Evolutionary conservation across 2,113 vertebrate genomes (phyloP).

Genomic region (Dipodomys stephensi): DNA sequence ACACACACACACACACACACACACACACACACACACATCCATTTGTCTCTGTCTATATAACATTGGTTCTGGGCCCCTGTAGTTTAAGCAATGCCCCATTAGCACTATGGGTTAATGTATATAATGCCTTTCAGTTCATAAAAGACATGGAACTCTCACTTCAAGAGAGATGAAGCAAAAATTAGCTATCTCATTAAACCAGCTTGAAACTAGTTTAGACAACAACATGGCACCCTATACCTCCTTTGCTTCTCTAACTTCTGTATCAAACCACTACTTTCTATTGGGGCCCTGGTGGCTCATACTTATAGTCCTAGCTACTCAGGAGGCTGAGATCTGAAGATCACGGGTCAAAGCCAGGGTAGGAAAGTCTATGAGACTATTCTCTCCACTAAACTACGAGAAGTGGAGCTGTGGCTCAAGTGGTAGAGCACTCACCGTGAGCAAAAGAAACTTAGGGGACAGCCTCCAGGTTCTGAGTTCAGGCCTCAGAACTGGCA

Average conservation of each 20-base stretch:
- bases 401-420: too few species aligned
- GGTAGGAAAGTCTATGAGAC: too few species aligned
- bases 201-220: not conserved
- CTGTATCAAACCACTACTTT: slow-evolving; percentile 41
- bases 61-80: not conserved
- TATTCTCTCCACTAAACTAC: too few species aligned
- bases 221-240: not conserved
- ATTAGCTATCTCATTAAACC: not conserved
- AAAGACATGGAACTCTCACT: not conserved
- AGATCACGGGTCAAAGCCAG: too few species aligned
- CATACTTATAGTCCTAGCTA: too few species aligned
- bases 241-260: not conserved
- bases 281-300: not conserved
- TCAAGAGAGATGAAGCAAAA: not conserved
- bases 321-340: too few species aligned
- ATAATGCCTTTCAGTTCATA: not conserved
- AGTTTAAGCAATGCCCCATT: not conserved
- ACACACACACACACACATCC: too few species aligned
- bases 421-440: too few species aligned
- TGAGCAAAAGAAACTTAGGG: too few species aligned
- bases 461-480: too few species aligned
- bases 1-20: too few species aligned
- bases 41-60: not conserved
- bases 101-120: not conserved
- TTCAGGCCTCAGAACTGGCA: too few species aligned